Base-by-base conservation (phyloP, 2,113 vertebrate species). In the Boleophthalmus pectinirostris region DNA sequence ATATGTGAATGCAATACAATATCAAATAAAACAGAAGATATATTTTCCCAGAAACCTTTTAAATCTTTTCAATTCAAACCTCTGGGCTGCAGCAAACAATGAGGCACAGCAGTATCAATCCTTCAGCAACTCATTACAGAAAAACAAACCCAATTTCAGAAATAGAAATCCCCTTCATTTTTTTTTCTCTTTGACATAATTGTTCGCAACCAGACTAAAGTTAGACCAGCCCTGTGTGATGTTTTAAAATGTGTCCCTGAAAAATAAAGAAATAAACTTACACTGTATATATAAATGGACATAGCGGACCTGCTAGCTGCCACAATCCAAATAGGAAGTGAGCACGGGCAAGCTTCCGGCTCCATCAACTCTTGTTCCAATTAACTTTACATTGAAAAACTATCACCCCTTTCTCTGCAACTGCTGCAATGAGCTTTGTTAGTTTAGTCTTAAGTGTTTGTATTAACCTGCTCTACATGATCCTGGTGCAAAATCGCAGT, bases 51-150 rank as follows among this genome's bases (percentile, higher is more conserved):
- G 16, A 51, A 20, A 6, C 15, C 15, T 25, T 24, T 25, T 14
- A 25, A 58, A 58, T 25, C 14, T 5, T 58, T 58, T 58, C 14
- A 25, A 58, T 58, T 58, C 23, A 58, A 57, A 57, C 33, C 70
- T 72, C 68, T 74, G 68, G 65, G 68, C 73, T 75, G 71, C 24
- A 14, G 68, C 58, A 68, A 64, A 84, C 75, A 72, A 69, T 74
- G 74, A 82, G 53, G 54, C 67, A 38, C 61, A 64, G 11, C 33
- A 68, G 80, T 25, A 61, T 75, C 56, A 24, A 66, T 82, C 70
- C 53, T 7, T 84, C 80, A 80, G 35, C 79, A 69, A 72, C 61
- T 82, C 79, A 3, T 86, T 83, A 84, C 35, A 47, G 56, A 57
- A 66, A 67, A 77, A 77, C 61, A 79, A 79, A 69, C 70, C 69